Conservation (phyloP, 2,113 vertebrate species). For the Callocephalon fimbriatum region DNA sequence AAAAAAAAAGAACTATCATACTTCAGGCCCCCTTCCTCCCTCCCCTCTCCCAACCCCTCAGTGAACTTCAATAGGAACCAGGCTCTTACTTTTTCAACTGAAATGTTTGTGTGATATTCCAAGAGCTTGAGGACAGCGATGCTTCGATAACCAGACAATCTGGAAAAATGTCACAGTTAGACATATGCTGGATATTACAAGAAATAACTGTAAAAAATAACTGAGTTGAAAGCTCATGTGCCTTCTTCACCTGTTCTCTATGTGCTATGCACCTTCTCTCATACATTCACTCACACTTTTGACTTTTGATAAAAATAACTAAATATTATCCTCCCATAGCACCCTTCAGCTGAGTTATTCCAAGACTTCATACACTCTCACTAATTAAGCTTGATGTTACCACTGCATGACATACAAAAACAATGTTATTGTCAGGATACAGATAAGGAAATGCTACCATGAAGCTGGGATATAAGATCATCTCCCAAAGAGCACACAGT, state of each 20-base stretch:
- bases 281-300: not conserved
- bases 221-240: not conserved
- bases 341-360: not conserved
- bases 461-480: not conserved
- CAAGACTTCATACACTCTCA: not conserved
- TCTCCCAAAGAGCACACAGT: not conserved
- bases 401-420: not conserved
- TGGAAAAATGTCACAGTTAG: conserved; percentile 58
- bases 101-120: conserved; percentile 76
- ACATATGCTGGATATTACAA: not conserved
- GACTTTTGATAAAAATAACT: not conserved
- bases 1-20: not conserved
- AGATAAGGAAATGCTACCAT: not conserved
- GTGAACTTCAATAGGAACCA: not conserved
- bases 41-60: not conserved
- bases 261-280: not conserved
- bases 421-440: not conserved
- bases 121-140: conserved; percentile 57
- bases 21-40: not conserved
- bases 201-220: conserved; percentile 15
- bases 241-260: not conserved
- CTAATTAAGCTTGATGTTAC: not conserved
- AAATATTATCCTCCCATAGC: not conserved
- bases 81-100: conserved; percentile 76
- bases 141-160: conserved; percentile 71